Percentiles rank a stretch among this genome's conserved stretches.
phyloP scores from a whole-genome alignment of 2,888 invertebrate genomes.

The Teleiodes luculella region DNA sequence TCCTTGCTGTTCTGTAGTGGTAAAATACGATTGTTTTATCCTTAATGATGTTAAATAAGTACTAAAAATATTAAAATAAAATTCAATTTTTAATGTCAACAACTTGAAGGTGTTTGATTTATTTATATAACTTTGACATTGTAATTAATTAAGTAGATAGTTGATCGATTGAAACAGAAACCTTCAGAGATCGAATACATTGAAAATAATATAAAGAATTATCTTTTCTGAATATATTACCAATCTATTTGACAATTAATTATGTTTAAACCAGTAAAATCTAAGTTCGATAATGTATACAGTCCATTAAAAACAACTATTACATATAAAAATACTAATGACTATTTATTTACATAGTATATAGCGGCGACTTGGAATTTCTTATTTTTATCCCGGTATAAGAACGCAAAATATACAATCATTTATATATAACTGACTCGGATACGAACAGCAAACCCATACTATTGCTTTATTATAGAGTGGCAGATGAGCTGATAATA shows the following conservation, averaged over 20 bases:
- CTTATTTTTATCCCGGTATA: background rate
- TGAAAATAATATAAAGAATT: background rate
- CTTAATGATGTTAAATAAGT: background rate
- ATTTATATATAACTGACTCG: too few species aligned
- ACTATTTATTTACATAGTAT: conserved; percentile 26
- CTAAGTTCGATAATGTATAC: background rate
- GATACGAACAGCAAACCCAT: too few species aligned
- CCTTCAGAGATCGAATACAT: background rate
- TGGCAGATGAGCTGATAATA: too few species aligned
- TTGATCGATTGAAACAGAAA: background rate
- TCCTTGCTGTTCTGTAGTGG: too few species aligned
- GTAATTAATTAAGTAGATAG: background rate
- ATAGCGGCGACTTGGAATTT: background rate
- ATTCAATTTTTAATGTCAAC: conserved; percentile 16
- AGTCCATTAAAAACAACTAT: background rate
- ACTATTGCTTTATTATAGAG: too few species aligned
- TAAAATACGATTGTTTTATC: too few species aligned
- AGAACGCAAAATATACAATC: too few species aligned
- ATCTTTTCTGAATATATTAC: background rate
- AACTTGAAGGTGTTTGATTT: conserved; percentile 13
- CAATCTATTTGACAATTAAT: background rate
- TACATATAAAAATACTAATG: conserved; percentile 35
- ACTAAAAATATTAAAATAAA: background rate
- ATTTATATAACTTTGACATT: conserved; percentile 11
- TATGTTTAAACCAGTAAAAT: background rate